Conservation (phyloP, 2,113 vertebrate genomes). For the Corythornis vintsioides region DNA sequence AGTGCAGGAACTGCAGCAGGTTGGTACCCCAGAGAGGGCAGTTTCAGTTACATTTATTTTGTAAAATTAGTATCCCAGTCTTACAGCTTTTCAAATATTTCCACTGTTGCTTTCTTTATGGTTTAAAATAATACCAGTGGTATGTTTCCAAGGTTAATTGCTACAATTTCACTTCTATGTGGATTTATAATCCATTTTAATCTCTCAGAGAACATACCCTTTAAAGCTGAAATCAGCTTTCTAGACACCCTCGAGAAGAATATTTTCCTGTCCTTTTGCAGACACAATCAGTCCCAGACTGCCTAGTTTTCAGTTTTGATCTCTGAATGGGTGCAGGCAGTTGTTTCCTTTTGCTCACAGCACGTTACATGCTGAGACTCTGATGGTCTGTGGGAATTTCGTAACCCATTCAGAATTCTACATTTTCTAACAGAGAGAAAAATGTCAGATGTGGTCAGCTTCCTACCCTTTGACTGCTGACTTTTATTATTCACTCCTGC, state of each 20-base stretch:
- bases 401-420: slow-evolving; percentile 10
- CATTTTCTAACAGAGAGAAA: slow-evolving; percentile 1
- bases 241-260: not conserved
- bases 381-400: slow-evolving; percentile 25
- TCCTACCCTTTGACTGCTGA: slow-evolving; percentile 26
- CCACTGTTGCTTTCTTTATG: not conserved
- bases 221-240: slow-evolving; percentile 19
- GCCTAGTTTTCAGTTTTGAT: not conserved
- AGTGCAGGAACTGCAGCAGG: not conserved
- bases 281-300: not conserved
- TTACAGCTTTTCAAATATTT: not conserved
- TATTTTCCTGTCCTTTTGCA: slow-evolving; percentile 19
- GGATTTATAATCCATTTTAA: slow-evolving; percentile 20
- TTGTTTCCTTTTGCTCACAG: slow-evolving; percentile 15
- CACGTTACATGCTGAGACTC: slow-evolving; percentile 39
- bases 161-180: not conserved
- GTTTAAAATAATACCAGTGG: not conserved
- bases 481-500: slow-evolving; percentile 56
- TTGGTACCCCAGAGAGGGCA: not conserved
- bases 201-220: not conserved
- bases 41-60: not conserved
- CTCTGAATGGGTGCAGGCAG: not conserved
- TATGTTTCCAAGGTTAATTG: not conserved
- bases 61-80: not conserved
- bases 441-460: slow-evolving; percentile 45